Base-by-base conservation (phyloP, 35 echinoderm and acorn worm species). In the Lytechinus variegatus region DNA sequence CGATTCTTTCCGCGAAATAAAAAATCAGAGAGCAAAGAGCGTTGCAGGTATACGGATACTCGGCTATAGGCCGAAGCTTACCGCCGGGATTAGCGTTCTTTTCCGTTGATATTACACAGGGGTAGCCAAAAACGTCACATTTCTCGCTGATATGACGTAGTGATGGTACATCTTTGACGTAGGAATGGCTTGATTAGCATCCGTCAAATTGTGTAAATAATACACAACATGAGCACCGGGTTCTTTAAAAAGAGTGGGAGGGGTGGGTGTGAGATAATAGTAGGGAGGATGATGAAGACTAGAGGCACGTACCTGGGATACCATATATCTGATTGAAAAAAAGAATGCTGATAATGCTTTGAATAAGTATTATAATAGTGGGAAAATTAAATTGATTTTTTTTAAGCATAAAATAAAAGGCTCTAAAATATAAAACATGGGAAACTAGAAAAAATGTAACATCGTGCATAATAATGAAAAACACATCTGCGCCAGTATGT, bases 161-260 rank as follows among this genome's bases (percentile, higher is more conserved):
- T 79, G 21, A 79, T 79, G 66, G 66, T 16, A 24, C 19, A 79
- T 3, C 66, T 19, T 24, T 79, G 66, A 79, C 66, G 66, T 79
- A 79, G 66, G 66, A n/a, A 79, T 24, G 66, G 66, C 66, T 79
- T 79, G 66, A 79, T 79, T 79, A 79, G 66, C n/a, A 79, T 79
- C 66, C 66, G 66, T 79, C 21, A 79, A 44, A 19, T 7, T 79
- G 19, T 21, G 66, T 7, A 79, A 79, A 79, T 79, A 7, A 79
- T 79, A 79, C 21, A 19, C 66, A 4, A 79, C 66, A 79, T 19
- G 66, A 19, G 66, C 66, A 19, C 21, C 19, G 24, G 8, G 21
- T 4, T 24, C 12, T n/a, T 79, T 79, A 44, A 58, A 58, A 9
- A 56, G 55, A 56, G 11, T 9, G 55, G 55, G 55, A 56, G 11